Percentiles rank a stretch among this genome's conserved stretches.
Conservation (phyloP, 2,888 invertebrate genomes). For the Tinea pellionella region DNA sequence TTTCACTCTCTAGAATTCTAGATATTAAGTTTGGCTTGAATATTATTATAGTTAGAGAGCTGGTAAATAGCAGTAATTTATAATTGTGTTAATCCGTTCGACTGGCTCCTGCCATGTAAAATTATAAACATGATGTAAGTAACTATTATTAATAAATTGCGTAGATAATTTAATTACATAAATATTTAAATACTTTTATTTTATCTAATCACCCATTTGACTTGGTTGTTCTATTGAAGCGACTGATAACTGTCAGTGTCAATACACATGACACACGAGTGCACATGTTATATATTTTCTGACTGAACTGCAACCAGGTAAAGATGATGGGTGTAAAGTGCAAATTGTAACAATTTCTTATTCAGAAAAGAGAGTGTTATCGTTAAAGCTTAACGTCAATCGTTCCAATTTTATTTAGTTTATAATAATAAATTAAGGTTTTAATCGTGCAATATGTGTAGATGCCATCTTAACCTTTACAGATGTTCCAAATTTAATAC, state of each 20-base stretch:
- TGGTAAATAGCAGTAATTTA: too few relatives aligned
- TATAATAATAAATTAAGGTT: background rate
- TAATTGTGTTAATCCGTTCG: too few relatives aligned
- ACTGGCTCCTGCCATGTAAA: too few relatives aligned
- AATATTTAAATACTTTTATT: too few relatives aligned
- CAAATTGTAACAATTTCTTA: background rate
- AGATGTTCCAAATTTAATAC: conserved; percentile 10
- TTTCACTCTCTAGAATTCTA: too few relatives aligned
- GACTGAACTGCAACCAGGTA: conserved; percentile 9
- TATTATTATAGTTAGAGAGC: too few relatives aligned
- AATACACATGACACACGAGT: conserved; percentile 3
- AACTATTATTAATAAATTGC: too few relatives aligned
- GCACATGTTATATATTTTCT: conserved; percentile 10
- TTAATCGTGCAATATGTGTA: background rate
- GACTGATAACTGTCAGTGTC: conserved; percentile 4
- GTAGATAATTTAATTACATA: too few relatives aligned
- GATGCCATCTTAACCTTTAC: conserved; percentile 8
- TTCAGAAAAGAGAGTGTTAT: background rate
- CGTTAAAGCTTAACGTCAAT: background rate
- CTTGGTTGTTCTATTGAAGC: background rate
- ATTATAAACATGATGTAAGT: too few relatives aligned
- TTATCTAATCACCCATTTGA: too few relatives aligned
- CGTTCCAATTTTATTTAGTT: background rate
- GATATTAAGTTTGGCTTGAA: too few relatives aligned
- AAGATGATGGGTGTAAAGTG: conserved; percentile 4